phyloP scores from a whole-genome alignment of 2,113 vertebrate genomes.

The Microcebus jonahi region DNA sequence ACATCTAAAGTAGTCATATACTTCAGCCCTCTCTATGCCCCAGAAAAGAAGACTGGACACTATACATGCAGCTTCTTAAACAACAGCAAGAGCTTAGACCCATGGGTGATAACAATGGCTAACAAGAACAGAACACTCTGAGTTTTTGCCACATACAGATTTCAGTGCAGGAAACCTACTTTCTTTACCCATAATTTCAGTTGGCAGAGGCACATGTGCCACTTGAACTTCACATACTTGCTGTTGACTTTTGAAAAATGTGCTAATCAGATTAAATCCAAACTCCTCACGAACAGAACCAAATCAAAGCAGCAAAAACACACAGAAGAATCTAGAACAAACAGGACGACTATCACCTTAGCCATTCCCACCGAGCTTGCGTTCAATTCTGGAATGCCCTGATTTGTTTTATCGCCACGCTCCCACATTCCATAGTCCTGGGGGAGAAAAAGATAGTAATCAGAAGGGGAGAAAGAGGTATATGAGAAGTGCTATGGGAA shows the following conservation, averaged over 20 bases:
- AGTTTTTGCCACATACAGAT: conserved; percentile 15
- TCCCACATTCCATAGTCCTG: conserved; percentile 99
- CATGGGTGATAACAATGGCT: neutral
- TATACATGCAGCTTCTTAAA: neutral
- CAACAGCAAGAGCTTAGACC: neutral
- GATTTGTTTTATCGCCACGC: conserved; percentile 98
- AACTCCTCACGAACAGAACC: neutral
- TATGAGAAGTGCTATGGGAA: conserved; percentile 20
- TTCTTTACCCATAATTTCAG: conserved; percentile 45
- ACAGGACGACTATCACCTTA: conserved; percentile 88
- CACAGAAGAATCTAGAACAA: conserved; percentile 33
- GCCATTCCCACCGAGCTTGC: conserved; percentile 99
- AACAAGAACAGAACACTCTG: neutral
- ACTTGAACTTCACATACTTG: conserved; percentile 43
- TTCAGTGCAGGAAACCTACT: neutral
- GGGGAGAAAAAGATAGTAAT: conserved; percentile 44
- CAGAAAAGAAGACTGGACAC: neutral
- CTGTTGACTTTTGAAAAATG: conserved; percentile 34
- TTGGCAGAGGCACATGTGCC: neutral
- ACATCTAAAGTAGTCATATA: neutral
- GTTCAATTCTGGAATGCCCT: conserved; percentile 97
- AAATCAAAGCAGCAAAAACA: conserved; percentile 45
- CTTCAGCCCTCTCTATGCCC: neutral
- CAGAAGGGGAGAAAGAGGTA: conserved; percentile 3
- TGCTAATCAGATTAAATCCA: conserved; percentile 48